Percentiles rank a stretch among this genome's conserved stretches.
Evolutionary conservation across 2,113 vertebrate species (phyloP).

Genomic region (Sisor rabdophorus): DNA sequence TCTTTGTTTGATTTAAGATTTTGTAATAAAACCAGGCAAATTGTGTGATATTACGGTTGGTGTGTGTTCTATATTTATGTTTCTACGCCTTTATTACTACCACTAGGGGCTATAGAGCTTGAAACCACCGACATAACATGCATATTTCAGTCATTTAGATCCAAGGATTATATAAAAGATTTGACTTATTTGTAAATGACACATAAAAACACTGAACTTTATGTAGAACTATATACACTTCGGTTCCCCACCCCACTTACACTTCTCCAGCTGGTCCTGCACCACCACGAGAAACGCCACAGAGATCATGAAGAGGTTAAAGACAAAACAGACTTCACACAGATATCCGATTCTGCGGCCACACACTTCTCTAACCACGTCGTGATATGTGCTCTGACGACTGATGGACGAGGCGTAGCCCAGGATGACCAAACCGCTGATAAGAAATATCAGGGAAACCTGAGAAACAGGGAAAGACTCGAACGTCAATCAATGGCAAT

Average conservation of each 20-base stretch:
- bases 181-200: neutral
- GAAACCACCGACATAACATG: too few relatives aligned
- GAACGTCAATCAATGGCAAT: neutral
- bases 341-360: slow-evolving; percentile 77
- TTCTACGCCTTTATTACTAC: too few relatives aligned
- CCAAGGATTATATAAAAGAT: neutral
- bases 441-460: slow-evolving; percentile 88
- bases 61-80: too few relatives aligned
- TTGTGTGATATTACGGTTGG: neutral
- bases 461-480: slow-evolving; percentile 49
- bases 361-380: slow-evolving; percentile 81
- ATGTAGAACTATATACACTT: neutral
- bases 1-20: neutral
- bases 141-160: neutral
- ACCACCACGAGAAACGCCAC: slow-evolving; percentile 92
- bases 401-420: slow-evolving; percentile 82
- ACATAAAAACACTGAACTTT: neutral
- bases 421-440: slow-evolving; percentile 85
- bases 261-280: slow-evolving; percentile 91
- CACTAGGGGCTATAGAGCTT: too few relatives aligned
- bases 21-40: neutral
- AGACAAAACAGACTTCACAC: slow-evolving; percentile 85
- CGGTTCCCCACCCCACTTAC: slow-evolving; percentile 65
- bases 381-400: slow-evolving; percentile 85
- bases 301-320: slow-evolving; percentile 95